phyloP scores from a whole-genome alignment of 2,888 invertebrate species.

The Palloptera scutellata region DNA sequence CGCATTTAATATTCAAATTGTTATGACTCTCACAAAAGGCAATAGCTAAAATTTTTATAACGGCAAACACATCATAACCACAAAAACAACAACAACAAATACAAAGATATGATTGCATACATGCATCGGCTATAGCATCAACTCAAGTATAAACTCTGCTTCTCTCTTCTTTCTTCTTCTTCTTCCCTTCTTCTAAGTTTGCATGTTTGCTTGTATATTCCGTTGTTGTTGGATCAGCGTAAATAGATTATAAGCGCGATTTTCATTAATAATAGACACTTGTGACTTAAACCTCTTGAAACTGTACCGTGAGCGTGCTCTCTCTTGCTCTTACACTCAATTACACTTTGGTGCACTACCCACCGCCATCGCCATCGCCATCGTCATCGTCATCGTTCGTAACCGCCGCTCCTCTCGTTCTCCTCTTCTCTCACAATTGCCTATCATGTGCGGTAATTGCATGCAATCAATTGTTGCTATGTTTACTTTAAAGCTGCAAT shows the following conservation, averaged over 20 bases:
- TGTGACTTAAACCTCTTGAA: slow-evolving; percentile 32
- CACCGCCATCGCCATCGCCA: not conserved
- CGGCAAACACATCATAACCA: slow-evolving; percentile 37
- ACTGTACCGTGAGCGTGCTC: no score
- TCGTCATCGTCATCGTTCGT: not conserved
- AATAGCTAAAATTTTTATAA: slow-evolving; percentile 41
- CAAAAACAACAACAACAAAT: slow-evolving; percentile 15
- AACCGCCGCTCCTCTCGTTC: not conserved
- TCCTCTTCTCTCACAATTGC: not conserved
- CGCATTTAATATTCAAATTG: slow-evolving; percentile 43
- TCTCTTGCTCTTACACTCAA: no score
- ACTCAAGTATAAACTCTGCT: no score
- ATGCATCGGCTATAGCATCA: no score
- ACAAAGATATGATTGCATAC: not conserved
- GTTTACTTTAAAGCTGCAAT: not conserved
- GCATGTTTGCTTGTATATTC: not conserved
- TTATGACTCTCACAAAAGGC: slow-evolving; percentile 33
- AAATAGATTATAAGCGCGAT: slow-evolving; percentile 40
- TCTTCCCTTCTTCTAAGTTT: not conserved
- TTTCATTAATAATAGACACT: slow-evolving; percentile 41
- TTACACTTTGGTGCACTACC: not conserved
- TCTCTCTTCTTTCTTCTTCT: no score
- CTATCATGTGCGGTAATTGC: not conserved
- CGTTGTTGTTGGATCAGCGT: slow-evolving; percentile 27
- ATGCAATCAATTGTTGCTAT: no score